A percentile compares a stretch with the other conserved stretches of the same genome.
Evolutionary conservation across 2,113 vertebrate genomes (phyloP).

Genomic region (Lates calcarifer): DNA sequence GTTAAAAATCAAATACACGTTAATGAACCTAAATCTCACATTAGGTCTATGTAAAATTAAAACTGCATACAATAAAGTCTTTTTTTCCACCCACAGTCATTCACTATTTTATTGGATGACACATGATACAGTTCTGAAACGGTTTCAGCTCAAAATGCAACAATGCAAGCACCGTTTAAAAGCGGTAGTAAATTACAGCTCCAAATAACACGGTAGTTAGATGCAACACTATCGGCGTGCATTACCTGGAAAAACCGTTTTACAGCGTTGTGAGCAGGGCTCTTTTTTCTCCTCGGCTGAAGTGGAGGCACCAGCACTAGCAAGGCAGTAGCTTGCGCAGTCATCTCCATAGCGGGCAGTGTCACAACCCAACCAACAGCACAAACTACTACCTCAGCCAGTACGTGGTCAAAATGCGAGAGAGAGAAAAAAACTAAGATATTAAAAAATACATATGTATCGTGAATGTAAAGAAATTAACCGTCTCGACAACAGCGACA

Average conservation of each 20-base stretch:
- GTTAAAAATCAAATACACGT: background rate
- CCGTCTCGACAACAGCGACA: background rate
- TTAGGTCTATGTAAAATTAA: background rate
- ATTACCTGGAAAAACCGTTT: constrained; percentile 56
- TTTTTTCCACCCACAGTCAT: background rate
- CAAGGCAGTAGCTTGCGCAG: constrained; percentile 99
- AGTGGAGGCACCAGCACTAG: constrained; percentile 92
- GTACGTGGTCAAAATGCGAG: constrained; percentile 82
- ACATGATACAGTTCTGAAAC: constrained; percentile 46
- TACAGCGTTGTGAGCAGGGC: background rate
- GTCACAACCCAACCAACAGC: constrained; percentile 99
- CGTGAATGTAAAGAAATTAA: background rate
- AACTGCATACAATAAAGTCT: constrained; percentile 41
- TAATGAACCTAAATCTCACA: background rate
- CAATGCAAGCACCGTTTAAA: background rate
- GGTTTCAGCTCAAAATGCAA: constrained; percentile 10
- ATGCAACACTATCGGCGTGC: background rate
- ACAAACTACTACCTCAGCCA: constrained; percentile 99
- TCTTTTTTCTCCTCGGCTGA: constrained; percentile 32
- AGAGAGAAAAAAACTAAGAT: background rate
- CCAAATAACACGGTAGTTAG: background rate
- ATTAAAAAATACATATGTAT: background rate
- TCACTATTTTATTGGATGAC: constrained; percentile 67
- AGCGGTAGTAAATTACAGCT: background rate
- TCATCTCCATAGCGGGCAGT: constrained; percentile 99